Conservation (phyloP, 2,113 vertebrate species). For the Bubo bubo region DNA sequence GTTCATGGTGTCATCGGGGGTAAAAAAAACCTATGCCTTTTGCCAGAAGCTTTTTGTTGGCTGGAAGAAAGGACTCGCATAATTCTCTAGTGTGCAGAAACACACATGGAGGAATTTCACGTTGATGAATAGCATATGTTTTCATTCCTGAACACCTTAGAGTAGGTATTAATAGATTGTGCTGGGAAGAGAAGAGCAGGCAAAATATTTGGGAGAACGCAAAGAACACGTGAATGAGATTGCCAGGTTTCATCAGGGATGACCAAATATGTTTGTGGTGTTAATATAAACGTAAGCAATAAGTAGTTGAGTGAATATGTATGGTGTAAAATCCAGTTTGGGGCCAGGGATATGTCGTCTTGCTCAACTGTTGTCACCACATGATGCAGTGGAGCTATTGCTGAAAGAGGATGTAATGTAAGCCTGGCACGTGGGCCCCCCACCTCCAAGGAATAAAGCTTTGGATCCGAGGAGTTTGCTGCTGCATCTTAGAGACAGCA, state of each 20-base stretch:
- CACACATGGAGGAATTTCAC: background rate
- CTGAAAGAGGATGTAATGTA: background rate
- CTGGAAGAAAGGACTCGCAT: background rate
- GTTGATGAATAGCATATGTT: background rate
- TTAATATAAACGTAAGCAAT: background rate
- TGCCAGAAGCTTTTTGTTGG: slow-evolving; percentile 20
- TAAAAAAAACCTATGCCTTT: background rate
- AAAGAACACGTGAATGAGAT: background rate
- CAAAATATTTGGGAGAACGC: background rate
- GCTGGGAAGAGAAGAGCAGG: background rate
- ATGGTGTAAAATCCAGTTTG: background rate
- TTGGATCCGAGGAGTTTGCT: background rate
- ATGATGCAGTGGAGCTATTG: background rate
- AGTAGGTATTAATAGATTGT: background rate
- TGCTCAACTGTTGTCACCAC: background rate
- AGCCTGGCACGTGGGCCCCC: background rate
- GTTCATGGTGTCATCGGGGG: background rate
- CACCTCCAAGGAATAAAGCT: background rate
- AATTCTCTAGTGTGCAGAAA: background rate
- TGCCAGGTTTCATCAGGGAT: background rate
- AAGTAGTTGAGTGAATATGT: background rate
- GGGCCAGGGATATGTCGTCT: background rate
- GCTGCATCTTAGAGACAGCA: background rate
- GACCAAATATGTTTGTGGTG: background rate
- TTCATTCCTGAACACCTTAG: background rate